Evolutionary conservation across 2,888 invertebrate species (phyloP), one percentile per base, ranked within the genome.

Genomic region (Leptinotarsa rubiginosa): DNA sequence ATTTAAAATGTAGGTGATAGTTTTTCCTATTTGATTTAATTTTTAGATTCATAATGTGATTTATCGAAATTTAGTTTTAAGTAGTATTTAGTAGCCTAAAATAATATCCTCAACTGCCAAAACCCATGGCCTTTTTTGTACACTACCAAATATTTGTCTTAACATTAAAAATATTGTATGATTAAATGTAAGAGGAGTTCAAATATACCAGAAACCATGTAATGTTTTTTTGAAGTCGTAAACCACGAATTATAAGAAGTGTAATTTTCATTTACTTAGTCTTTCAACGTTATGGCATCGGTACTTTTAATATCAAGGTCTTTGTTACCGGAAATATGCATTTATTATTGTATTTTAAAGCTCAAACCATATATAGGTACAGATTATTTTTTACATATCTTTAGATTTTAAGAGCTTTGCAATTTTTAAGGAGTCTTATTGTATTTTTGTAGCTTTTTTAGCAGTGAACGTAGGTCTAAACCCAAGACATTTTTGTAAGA

Each of bases 271-370:
- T 41, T 15, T 16, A 16, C n/a, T 50, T 7, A n/a, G n/a, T 50
- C 2, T 4, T 16, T 50, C 50, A 50, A 4, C n/a, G 16, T n/a
- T 47, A 41, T 41, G 68, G 47, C 68, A 71, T 70, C 22, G 20
- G 73, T 77, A 75, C 59, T 73, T 68, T 69, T 62, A 75, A 73
- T 75, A 64, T 74, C 65, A 71, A 69, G 65, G 73, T 75, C 68
- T 41, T 76, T 69, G 74, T 78, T 82, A 83, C 84, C 84, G 81
- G 84, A 81, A 75, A 79, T 64, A 71, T 82, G 84, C 84, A 84
- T 84, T 84, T 84, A 82, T 72, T 75, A 76, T 54, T 75, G 77
- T 78, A 75, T 65, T 78, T 79, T 74, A 73, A 77, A 75, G 81
- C 80, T 82, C 81, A 81, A 81, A 77, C 65, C 52, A 79, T 70